Base-by-base conservation (phyloP, 2,888 invertebrate species). In the Pyrgus malvae region DNA sequence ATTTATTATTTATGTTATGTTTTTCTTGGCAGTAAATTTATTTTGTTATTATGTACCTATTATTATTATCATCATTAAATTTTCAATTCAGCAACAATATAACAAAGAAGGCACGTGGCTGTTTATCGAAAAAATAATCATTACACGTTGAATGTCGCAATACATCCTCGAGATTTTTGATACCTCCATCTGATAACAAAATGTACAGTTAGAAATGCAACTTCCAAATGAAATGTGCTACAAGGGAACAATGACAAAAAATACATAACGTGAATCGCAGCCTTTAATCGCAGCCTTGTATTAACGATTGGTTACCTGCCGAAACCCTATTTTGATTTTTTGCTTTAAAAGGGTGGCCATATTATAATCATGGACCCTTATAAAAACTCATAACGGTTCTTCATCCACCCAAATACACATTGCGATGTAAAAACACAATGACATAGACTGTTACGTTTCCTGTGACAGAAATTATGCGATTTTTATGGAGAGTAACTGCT, bases 261-360 rank as follows among this genome's bases (percentile, higher is more conserved):
- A 60, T 80, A 80, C 77, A 71, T 76, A 78, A 76, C 72, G 72
- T 74, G 73, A 74, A 80, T 80, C 76, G 71, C 64, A 58, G 63
- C 68, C 69, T 68, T 72, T 78, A 80, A 87, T 85, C 83, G 78
- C 68, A 69, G 76, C 66, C 70, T 72, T 76, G 70, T 79, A 87
- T 86, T 82, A 76, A 67, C 76, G 80, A 81, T 85, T 76, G 81
- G 78, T 80, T 90, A 89, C 89, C 89, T 89, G 89, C 80, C 60
- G 62, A 68, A 71, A 48, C 75, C 78, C 76, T 72, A 62, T 61
- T 58, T 54, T 25, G 31, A 59, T 81, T 88, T 79, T 84, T 86
- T 81, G 73, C 70, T 64, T 65, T 65, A 53, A 84, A 87, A 85
- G 86, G 89, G 84, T 85, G 74, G 72, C 83, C 80, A 80, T 46